Conservation (phyloP, 2,113 vertebrate genomes). For the Ornithorhynchus anatinus region DNA sequence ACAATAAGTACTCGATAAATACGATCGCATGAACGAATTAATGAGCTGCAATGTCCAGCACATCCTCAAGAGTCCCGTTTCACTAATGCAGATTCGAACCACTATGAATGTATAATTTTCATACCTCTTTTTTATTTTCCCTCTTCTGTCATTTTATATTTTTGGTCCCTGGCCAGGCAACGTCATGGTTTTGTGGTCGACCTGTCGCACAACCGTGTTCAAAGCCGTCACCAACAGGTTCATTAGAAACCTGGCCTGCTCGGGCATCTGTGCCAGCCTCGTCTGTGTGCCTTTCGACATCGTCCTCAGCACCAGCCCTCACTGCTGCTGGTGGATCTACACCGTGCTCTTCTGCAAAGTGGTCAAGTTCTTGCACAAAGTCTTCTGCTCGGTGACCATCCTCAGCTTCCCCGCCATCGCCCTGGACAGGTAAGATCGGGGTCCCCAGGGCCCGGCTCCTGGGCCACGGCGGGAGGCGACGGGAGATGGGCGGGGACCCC, state of each 20-base stretch:
- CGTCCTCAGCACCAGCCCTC: constrained; percentile 85
- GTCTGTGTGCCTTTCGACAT: constrained; percentile 97
- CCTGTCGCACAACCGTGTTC: constrained; percentile 89
- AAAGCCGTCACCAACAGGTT: constrained; percentile 94
- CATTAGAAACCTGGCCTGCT: constrained; percentile 94
- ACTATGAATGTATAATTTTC: too few species aligned
- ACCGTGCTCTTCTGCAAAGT: constrained; percentile 88
- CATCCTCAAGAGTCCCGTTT: too few species aligned
- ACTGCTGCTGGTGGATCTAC: constrained; percentile 95
- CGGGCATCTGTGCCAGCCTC: constrained; percentile 91
- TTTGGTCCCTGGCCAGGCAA: constrained; percentile 79
- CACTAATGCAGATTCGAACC: too few species aligned
- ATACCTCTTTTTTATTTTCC: background rate
- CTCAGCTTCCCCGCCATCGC: constrained; percentile 92
- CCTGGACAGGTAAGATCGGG: constrained; percentile 78
- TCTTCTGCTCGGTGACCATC: constrained; percentile 94
- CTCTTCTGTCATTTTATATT: constrained; percentile 1
- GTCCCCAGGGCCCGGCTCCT: background rate
- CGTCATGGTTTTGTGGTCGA: constrained; percentile 91
- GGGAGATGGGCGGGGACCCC: background rate
- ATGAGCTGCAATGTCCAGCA: too few species aligned
- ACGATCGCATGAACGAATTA: too few species aligned
- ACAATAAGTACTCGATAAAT: too few species aligned
- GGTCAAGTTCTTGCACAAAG: constrained; percentile 93
- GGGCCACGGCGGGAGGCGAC: background rate